Percentiles rank a stretch among this genome's conserved stretches.
phyloP scores from a whole-genome alignment of 1,140 invertebrate genomes.

The Bombus cullumanus region DNA sequence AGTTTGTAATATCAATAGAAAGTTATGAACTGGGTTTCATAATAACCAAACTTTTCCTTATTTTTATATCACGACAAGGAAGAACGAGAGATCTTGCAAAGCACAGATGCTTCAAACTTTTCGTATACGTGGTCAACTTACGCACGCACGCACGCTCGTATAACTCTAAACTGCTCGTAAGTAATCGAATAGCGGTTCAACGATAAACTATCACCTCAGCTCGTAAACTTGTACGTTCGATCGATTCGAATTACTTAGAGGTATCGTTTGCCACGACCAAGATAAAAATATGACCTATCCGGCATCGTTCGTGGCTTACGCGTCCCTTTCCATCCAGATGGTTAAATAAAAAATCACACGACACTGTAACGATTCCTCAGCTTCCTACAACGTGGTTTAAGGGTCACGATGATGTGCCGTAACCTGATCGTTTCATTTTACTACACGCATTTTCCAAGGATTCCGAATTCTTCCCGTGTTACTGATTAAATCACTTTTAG shows the following conservation, averaged over 20 bases:
- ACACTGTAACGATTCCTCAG: not conserved
- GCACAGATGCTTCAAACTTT: not conserved
- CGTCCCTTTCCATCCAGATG: not conserved
- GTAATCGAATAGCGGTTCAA: conserved; percentile 48
- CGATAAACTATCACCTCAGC: conserved; percentile 41
- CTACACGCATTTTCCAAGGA: not conserved
- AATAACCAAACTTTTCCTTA: too few relatives aligned
- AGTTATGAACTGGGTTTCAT: too few relatives aligned
- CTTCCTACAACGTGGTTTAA: not conserved
- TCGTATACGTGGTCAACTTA: not conserved
- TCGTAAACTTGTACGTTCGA: conserved; percentile 31
- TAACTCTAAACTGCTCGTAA: conserved; percentile 16
- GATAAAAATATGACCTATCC: not conserved
- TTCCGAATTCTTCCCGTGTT: not conserved
- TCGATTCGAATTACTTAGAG: conserved; percentile 51
- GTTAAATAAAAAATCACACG: not conserved
- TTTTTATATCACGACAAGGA: not conserved
- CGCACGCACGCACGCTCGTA: not conserved
- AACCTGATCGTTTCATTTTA: not conserved
- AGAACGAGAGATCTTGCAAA: not conserved
- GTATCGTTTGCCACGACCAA: not conserved
- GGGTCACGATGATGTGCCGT: not conserved
- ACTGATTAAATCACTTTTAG: not conserved
- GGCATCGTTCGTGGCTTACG: not conserved
- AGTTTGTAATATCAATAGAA: too few relatives aligned